These are phyloP conservation scores for Acipenser oxyrinchus DNA, from an alignment of 2,797 vertebrate genomes.

Conservation along the genomic window DNA sequence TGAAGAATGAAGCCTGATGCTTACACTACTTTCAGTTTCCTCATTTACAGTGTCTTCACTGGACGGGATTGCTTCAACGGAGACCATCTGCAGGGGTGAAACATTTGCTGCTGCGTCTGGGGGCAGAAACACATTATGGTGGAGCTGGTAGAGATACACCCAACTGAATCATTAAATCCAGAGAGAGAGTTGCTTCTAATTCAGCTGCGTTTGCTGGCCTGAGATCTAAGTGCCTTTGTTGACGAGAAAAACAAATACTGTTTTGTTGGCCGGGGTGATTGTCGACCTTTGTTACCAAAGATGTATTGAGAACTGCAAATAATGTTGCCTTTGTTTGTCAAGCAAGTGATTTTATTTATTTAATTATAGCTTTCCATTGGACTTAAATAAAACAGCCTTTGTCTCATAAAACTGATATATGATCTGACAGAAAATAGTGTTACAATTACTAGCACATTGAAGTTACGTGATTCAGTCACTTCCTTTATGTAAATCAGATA, in stretches of 20 bases:
- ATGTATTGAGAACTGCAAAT: no score
- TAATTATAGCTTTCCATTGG: no score
- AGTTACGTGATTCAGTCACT: no score
- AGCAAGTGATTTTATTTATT: no score
- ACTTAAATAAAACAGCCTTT: no score
- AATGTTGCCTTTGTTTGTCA: no score
- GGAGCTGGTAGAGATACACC: not conserved
- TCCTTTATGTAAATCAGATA: no score
- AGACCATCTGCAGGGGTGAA: constrained; percentile 36
- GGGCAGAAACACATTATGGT: constrained; percentile 12
- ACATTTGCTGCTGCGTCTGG: constrained; percentile 44
- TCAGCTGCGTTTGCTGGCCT: not conserved
- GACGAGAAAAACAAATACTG: not conserved
- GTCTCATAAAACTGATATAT: no score
- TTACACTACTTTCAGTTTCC: constrained; percentile 54
- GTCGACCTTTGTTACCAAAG: no score
- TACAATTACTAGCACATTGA: no score
- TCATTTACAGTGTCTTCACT: constrained; percentile 33
- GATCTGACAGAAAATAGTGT: no score
- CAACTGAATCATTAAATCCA: not conserved
- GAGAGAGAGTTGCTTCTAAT: not conserved
- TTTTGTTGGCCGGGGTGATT: not conserved
- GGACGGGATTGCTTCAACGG: constrained; percentile 26
- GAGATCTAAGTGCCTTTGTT: not conserved
- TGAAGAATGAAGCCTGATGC: constrained; percentile 19